Evolutionary conservation across 1,140 invertebrate genomes (phyloP), one percentile per base, ranked within the genome.

Genomic region (Halyomorpha halys): DNA sequence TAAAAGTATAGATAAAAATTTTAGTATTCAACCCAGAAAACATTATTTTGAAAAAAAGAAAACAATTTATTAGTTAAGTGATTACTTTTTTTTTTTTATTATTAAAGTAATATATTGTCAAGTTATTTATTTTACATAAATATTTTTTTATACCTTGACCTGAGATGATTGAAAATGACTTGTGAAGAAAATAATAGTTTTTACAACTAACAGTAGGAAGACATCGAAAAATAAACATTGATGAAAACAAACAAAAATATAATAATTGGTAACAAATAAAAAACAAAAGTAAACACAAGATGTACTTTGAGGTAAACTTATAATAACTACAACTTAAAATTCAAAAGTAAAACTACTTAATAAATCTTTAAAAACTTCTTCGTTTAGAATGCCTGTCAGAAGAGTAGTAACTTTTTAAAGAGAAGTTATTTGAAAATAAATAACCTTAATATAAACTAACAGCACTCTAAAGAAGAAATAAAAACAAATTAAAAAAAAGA

Each of bases 231-330:
- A 53, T 19, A 53, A 53, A 23, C 13, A 53, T 53, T 19, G 11
- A 53, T 53, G 21, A 53, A 53, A 19, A 19, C 19, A 53, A 19
- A 14, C 19, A 53, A 19, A 53, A 53, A 19, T 19, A 19, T 53
- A 53, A 53, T 47, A 47, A 53, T 18, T 53, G 51, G 51, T 53
- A 53, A 53, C 51, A 53, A 53, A 53, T 19, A 53, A 53, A 53
- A 53, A n/a, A 30, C 27, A 30, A 53, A 53, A 53, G n/a, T 19
- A 53, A 53, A n/a, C 51, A 53, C n/a, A 53, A 23, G 51, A 19
- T 19, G 21, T 19, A 19, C 51, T 21, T 53, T 53, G 51, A 53
- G 51, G 51, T 53, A 53, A 19, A 53, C 51, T 53, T 53, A 53
- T 30, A 30, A 30, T 30, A 4, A 30, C 27, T 30, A 30, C 27